A percentile compares a stretch with the other conserved stretches of the same genome.
phyloP scores from a whole-genome alignment of 2,888 invertebrate species.

The Psylliodes chrysocephalus region DNA sequence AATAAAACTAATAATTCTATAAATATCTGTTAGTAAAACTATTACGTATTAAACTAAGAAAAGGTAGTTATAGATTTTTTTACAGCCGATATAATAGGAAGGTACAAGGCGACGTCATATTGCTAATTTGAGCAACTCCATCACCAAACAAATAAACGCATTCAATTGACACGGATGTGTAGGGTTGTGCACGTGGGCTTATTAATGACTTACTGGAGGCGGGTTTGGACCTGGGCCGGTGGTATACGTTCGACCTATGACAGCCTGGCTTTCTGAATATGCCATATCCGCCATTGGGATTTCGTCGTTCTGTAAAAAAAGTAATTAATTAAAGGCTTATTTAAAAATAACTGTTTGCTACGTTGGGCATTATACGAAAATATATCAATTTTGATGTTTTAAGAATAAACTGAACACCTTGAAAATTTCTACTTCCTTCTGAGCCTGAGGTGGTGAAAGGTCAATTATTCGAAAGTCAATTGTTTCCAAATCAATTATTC shows the following conservation, averaged over 20 bases:
- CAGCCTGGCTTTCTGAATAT: constrained; percentile 71
- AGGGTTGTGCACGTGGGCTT: constrained; percentile 59
- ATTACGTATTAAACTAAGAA: not conserved
- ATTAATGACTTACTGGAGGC: constrained; percentile 66
- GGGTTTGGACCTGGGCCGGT: constrained; percentile 63
- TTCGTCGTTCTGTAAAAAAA: constrained; percentile 75
- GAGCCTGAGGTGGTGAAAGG: too few species aligned
- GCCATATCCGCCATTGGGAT: constrained; percentile 79
- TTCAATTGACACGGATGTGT: constrained; percentile 62
- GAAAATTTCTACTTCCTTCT: too few species aligned
- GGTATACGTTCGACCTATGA: constrained; percentile 62
- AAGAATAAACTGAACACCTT: too few species aligned
- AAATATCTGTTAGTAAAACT: not conserved
- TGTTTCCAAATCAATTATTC: too few species aligned
- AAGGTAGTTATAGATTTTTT: not conserved
- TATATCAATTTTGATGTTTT: too few species aligned
- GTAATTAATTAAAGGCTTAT: too few species aligned
- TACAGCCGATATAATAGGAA: constrained; percentile 36
- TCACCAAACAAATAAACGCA: constrained; percentile 50
- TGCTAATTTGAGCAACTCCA: constrained; percentile 59
- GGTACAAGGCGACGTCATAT: constrained; percentile 52
- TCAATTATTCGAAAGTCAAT: too few species aligned
- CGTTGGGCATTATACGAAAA: too few species aligned
- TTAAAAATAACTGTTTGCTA: too few species aligned
- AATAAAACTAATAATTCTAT: not conserved